phyloP scores from a whole-genome alignment of 2,113 vertebrate genomes.

The Cettia cetti region DNA sequence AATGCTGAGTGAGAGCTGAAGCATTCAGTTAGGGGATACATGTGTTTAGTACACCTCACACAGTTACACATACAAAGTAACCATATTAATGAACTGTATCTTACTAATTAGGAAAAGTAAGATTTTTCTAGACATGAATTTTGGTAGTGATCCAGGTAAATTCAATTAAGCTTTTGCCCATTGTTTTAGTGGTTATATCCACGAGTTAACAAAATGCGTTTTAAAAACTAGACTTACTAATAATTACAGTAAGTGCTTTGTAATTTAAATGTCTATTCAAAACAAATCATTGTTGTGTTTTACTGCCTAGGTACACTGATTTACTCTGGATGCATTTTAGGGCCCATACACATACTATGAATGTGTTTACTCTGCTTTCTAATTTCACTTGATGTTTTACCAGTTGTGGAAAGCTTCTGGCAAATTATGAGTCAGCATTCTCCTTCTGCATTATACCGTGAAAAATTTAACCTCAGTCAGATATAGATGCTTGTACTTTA shows the following conservation, averaged over 20 bases:
- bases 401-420: not conserved
- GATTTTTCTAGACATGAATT: not conserved
- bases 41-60: accelerated
- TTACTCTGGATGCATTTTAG: not conserved
- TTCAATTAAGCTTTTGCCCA: not conserved
- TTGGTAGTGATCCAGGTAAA: not conserved
- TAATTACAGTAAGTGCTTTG: not conserved
- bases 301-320: not conserved
- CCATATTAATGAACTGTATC: not conserved
- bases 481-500: not conserved
- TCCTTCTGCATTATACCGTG: not conserved
- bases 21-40: not conserved
- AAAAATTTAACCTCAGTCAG: not conserved
- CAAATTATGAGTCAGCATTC: not conserved
- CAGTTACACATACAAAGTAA: not conserved
- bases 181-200: not conserved
- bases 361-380: not conserved
- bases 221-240: not conserved
- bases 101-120: not conserved
- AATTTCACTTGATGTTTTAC: not conserved
- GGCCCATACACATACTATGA: not conserved
- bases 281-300: not conserved
- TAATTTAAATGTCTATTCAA: not conserved
- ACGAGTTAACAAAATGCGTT: not conserved
- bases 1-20: not conserved